These are phyloP conservation scores for Goniozus legneri DNA, from an alignment of 1,140 invertebrate species.

Conservation along the genomic window DNA sequence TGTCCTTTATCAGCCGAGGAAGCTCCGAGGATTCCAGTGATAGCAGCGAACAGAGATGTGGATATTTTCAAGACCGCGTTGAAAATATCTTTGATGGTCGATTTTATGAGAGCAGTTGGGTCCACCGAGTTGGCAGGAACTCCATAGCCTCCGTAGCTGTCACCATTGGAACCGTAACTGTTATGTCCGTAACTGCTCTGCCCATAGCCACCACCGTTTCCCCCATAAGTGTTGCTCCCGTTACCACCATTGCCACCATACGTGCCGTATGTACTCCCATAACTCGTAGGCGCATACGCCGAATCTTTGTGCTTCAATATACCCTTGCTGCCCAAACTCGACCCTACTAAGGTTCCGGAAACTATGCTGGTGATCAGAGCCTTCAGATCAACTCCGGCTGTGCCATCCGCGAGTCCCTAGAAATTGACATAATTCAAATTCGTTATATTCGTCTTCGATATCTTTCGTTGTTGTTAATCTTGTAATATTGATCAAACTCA, in stretches of 20 bases:
- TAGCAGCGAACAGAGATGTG: constrained; percentile 30
- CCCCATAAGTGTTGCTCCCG: neutral
- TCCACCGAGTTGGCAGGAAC: constrained; percentile 32
- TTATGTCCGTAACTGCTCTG: no score
- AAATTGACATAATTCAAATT: constrained; percentile 4
- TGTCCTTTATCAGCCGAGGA: constrained; percentile 28
- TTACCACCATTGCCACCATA: neutral
- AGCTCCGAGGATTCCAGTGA: constrained; percentile 32
- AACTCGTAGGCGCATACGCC: constrained; percentile 13
- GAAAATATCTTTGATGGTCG: constrained; percentile 39
- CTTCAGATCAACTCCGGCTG: constrained; percentile 28
- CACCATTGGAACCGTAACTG: no score
- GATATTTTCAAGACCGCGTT: constrained; percentile 33
- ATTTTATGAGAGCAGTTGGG: constrained; percentile 29
- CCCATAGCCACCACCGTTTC: neutral
- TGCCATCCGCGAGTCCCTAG: constrained; percentile 7
- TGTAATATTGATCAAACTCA: no score
- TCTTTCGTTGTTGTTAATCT: no score
- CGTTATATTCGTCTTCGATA: no score
- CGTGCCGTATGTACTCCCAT: constrained; percentile 10
- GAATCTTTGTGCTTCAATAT: constrained; percentile 8
- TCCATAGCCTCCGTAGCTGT: no score
- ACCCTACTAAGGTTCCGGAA: constrained; percentile 38
- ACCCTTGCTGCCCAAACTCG: constrained; percentile 41
- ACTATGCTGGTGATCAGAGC: constrained; percentile 37